Percentiles rank a stretch among this genome's conserved stretches.
Evolutionary conservation across 2,797 vertebrate species (phyloP).

Genomic region (Betta splendens): DNA sequence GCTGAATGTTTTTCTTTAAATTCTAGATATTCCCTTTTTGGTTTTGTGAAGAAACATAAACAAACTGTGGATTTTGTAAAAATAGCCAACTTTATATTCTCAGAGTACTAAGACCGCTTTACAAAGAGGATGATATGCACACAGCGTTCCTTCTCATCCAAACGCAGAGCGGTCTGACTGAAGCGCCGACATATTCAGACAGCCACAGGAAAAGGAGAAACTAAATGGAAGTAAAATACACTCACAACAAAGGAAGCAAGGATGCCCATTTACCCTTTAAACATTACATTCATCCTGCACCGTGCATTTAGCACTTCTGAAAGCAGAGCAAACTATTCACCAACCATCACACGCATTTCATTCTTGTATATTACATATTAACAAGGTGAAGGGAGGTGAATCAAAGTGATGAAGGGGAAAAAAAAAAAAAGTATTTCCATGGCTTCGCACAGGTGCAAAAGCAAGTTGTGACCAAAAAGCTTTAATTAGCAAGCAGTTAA

Average conservation of each 20-base stretch:
- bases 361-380: conserved; percentile 82
- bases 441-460: conserved; percentile 89
- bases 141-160: conserved; percentile 83
- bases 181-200: conserved; percentile 30
- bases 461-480: conserved; percentile 86
- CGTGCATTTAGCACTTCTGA: conserved; percentile 81
- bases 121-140: conserved; percentile 98
- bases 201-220: conserved; percentile 27
- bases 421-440: conserved; percentile 33
- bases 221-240: conserved; percentile 26
- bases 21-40: no score
- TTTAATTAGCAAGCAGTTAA: conserved; percentile 83
- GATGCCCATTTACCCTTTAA: conserved; percentile 68
- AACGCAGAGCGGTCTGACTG: conserved; percentile 79
- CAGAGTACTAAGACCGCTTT: conserved; percentile 95
- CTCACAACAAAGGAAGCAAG: conserved; percentile 43
- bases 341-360: conserved; percentile 43
- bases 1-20: no score
- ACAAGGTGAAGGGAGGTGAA: conserved; percentile 75
- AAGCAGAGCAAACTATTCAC: conserved; percentile 53
- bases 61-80: conserved; percentile 89
- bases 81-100: conserved; percentile 99
- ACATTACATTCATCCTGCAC: conserved; percentile 81
- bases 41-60: conserved; percentile 71
- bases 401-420: conserved; percentile 33